Conservation (phyloP, 2,888 invertebrate species). For the Drosophila algonquin region DNA sequence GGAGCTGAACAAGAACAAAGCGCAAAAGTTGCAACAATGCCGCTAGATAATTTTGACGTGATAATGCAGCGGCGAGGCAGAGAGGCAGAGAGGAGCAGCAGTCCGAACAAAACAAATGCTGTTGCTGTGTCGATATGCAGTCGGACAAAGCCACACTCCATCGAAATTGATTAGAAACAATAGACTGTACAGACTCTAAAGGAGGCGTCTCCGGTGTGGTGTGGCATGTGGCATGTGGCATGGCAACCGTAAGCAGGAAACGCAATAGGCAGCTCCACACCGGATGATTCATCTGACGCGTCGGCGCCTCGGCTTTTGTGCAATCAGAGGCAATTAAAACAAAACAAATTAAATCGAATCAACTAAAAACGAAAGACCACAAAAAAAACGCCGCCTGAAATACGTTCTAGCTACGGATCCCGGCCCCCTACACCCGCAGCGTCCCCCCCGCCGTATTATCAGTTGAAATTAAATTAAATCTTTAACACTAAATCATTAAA, state of each 20-base stretch:
- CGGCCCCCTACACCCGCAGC: background rate
- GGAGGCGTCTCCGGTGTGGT: background rate
- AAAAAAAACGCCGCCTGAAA: background rate
- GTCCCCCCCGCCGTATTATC: background rate
- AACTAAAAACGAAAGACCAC: constrained; percentile 1
- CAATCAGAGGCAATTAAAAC: constrained; percentile 67
- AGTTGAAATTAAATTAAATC: constrained; percentile 11
- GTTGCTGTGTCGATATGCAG: no score
- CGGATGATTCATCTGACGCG: constrained; percentile 29
- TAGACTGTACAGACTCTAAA: background rate
- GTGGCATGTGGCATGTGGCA: background rate
- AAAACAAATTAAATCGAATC: constrained; percentile 57
- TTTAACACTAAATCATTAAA: background rate
- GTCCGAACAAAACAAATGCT: no score
- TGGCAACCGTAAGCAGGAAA: constrained; percentile 17
- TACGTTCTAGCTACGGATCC: constrained; percentile 2
- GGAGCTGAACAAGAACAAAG: constrained; percentile 48
- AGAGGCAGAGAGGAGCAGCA: no score
- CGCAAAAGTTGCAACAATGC: constrained; percentile 73
- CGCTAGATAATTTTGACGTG: constrained; percentile 58
- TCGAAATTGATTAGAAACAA: constrained; percentile 37
- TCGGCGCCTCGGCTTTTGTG: constrained; percentile 60
- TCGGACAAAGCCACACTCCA: constrained; percentile 22
- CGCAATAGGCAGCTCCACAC: constrained; percentile 13
- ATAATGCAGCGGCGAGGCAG: constrained; percentile 40